phyloP scores from a whole-genome alignment of 1,140 invertebrate species.

The Campoletis sonorensis region DNA sequence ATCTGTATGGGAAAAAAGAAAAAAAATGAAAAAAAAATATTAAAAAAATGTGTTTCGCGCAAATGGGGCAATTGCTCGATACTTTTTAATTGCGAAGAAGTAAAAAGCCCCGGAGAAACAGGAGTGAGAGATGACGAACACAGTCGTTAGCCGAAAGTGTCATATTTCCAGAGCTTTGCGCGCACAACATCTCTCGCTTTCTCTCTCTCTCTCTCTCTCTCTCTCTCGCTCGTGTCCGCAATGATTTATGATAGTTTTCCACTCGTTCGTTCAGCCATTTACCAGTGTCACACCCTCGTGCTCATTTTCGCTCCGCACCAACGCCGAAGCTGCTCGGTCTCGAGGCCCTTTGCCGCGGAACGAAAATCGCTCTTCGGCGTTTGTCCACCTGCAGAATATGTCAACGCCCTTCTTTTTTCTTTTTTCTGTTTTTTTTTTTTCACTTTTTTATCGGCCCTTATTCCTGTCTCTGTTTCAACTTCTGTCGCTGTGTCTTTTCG shows the following conservation, averaged over 20 bases:
- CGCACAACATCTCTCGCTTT: no score
- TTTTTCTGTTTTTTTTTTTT: no score
- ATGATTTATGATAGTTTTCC: conserved; percentile 38
- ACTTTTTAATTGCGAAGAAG: conserved; percentile 44
- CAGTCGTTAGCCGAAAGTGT: conserved; percentile 41
- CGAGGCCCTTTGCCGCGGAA: no score
- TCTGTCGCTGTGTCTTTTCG: no score
- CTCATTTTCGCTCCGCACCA: not conserved
- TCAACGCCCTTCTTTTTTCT: no score
- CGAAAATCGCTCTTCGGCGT: no score
- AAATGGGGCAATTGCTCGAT: conserved; percentile 21
- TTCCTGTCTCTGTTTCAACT: no score
- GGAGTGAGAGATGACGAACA: conserved; percentile 12
- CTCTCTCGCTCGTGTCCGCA: conserved; percentile 6
- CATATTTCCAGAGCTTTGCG: conserved; percentile 46
- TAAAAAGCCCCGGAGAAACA: conserved; percentile 7
- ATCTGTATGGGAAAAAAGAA: not conserved
- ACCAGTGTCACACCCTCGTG: conserved; percentile 29
- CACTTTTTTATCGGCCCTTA: no score
- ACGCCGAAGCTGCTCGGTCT: no score
- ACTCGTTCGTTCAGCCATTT: conserved; percentile 49
- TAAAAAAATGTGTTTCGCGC: not conserved
- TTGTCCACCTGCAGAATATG: no score
- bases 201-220: not conserved
- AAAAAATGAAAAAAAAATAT: not conserved